Base-by-base conservation (phyloP, 2,888 invertebrate genomes). In the Heliconius hortense region DNA sequence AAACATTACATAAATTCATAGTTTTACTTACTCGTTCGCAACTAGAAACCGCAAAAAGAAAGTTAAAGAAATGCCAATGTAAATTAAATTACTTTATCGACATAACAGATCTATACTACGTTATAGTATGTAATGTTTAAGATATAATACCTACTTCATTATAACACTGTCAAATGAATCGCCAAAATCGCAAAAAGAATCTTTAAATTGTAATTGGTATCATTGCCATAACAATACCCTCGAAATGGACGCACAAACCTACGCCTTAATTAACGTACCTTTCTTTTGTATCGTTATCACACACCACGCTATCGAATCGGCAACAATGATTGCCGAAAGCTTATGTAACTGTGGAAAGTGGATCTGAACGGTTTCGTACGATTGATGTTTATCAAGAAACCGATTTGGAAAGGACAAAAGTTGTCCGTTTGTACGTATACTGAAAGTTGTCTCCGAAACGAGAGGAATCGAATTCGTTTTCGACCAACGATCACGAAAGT, bases 361-460 rank as follows among this genome's bases (percentile, higher is more conserved):
- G 84, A 88, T 89, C 85, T 88, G 89, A 85, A 89, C 86, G 86
- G 87, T 85, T 83, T 60, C 84, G 85, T 84, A 86, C 88, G 88
- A 90, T 90, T 89, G 91, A 90, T 88, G 89, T 83, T 88, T 89
- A 89, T 89, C 88, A 87, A 88, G 88, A 87, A 86, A 88, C 86
- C 84, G 85, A 89, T 89, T 90, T 88, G 88, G 89, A 90, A 90
- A 89, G 88, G 88, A 89, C 88, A 93, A 93, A 93, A 92, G 90
- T 88, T 84, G 90, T 35, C 31, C 31, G 31, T 35, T 35, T 35
- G 31, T 35, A 35, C 31, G 31, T 35, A 35, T 8, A 1, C 31
- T 35, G 31, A 35, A 35, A 35, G 31, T 35, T 35, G 31, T 35
- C 31, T 8, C 31, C 31, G 31, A 91, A 90, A 86, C 88, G 85